A percentile compares a stretch with the other conserved stretches of the same genome.
phyloP scores from a whole-genome alignment of 2,888 invertebrate genomes.

The Neoaliturus tenellus region DNA sequence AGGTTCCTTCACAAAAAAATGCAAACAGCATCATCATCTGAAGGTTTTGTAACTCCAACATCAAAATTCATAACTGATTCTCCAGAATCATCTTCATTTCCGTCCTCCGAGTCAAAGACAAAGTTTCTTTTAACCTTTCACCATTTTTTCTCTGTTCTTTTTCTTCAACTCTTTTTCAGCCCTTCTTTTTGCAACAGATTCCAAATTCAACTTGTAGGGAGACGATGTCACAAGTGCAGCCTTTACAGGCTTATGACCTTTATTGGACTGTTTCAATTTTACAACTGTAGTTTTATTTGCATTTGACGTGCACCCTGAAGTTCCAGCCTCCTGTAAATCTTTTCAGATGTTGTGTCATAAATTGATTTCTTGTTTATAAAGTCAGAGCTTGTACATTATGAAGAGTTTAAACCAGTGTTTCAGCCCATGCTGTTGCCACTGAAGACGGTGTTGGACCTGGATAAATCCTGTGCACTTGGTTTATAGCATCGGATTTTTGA shows the following conservation, averaged over 20 bases:
- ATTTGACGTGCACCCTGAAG: not conserved
- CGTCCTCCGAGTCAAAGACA: not conserved
- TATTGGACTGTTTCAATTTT: conserved; percentile 14
- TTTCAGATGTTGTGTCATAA: not conserved
- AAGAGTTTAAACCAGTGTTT: no score
- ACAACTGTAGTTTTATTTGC: not conserved
- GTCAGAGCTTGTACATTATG: no score
- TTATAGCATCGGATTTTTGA: no score
- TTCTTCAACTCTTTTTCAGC: not conserved
- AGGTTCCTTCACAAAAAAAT: conserved; percentile 29
- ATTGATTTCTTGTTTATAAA: not conserved
- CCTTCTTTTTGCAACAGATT: not conserved
- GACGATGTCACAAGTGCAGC: conserved; percentile 27
- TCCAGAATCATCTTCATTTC: not conserved
- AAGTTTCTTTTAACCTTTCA: not conserved
- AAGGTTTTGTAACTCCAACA: conserved; percentile 6
- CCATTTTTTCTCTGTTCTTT: not conserved
- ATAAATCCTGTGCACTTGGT: not conserved
- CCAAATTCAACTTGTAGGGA: conserved; percentile 4
- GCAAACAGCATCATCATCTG: conserved; percentile 22
- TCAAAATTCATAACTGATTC: conserved; percentile 20
- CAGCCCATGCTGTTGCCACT: no score
- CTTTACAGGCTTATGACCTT: conserved; percentile 19
- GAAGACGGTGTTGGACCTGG: no score
- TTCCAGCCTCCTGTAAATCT: conserved; percentile 32